Percentiles rank a stretch among this genome's conserved stretches.
Evolutionary conservation across 2,888 invertebrate species (phyloP).

Genomic region (Acanthosepion esculentum): DNA sequence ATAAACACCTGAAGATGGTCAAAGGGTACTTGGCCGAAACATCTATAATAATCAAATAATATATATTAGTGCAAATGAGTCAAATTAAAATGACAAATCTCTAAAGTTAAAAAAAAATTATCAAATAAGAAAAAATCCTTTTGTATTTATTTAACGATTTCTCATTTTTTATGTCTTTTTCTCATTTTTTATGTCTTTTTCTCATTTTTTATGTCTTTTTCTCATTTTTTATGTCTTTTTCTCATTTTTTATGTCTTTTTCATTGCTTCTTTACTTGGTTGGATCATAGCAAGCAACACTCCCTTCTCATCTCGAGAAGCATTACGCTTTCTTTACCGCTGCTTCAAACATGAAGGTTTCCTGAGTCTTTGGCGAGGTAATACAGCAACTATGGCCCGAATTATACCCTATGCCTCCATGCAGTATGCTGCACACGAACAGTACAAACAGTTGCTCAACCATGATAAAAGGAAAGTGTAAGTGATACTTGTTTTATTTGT

Average conservation of each 20-base stretch:
- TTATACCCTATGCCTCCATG: slow-evolving; percentile 96
- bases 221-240: background rate
- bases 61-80: no score
- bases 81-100: no score
- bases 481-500: slow-evolving; percentile 41
- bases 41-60: no score
- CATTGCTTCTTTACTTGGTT: slow-evolving; percentile 61
- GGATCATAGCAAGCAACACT: slow-evolving; percentile 63
- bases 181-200: background rate
- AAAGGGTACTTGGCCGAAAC: no score
- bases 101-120: background rate
- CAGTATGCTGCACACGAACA: slow-evolving; percentile 99
- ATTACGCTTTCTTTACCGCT: slow-evolving; percentile 76
- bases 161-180: background rate
- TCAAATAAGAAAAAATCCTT: background rate
- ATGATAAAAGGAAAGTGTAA: slow-evolving; percentile 60
- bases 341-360: slow-evolving; percentile 86
- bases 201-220: background rate
- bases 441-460: slow-evolving; percentile 85
- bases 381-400: slow-evolving; percentile 97
- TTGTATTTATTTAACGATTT: background rate
- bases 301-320: slow-evolving; percentile 76
- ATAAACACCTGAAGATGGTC: no score
- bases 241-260: background rate
- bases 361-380: slow-evolving; percentile 96